Percentiles rank a stretch among this genome's conserved stretches.
Conservation (phyloP, 2,797 vertebrate genomes). For the Aulostomus chinensis region DNA sequence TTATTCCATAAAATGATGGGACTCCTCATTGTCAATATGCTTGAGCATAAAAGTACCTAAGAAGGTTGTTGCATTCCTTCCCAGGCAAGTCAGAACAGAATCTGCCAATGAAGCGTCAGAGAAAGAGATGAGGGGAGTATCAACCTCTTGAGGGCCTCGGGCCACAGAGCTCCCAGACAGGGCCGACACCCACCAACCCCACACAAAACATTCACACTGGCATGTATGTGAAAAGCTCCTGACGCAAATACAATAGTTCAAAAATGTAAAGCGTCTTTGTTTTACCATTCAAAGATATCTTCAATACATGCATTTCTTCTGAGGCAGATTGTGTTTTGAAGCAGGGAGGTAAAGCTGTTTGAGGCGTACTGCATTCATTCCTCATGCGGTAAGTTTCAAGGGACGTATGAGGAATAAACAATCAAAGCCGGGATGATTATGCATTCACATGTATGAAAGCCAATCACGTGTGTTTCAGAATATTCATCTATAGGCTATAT, state of each 20-base stretch:
- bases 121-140: constrained; percentile 20
- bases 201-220: constrained; percentile 22
- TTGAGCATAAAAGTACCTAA: constrained; percentile 78
- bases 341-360: neutral
- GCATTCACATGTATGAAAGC: too few species aligned
- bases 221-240: constrained; percentile 22
- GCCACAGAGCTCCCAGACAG: constrained; percentile 32
- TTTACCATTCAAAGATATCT: constrained; percentile 33
- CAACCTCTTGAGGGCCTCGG: constrained; percentile 28
- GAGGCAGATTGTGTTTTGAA: neutral
- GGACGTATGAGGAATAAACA: too few species aligned
- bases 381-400: too few species aligned
- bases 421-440: too few species aligned
- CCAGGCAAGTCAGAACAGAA: constrained; percentile 76
- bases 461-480: too few species aligned
- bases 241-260: constrained; percentile 27
- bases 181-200: constrained; percentile 42
- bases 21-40: constrained; percentile 80
- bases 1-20: constrained; percentile 77
- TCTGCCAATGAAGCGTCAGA: constrained; percentile 58
- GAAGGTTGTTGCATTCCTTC: constrained; percentile 74
- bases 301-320: constrained; percentile 7
- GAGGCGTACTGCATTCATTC: neutral
- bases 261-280: constrained; percentile 21
- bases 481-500: too few species aligned